Conservation (phyloP, 2,888 invertebrate species). For the Phengaris alcon region DNA sequence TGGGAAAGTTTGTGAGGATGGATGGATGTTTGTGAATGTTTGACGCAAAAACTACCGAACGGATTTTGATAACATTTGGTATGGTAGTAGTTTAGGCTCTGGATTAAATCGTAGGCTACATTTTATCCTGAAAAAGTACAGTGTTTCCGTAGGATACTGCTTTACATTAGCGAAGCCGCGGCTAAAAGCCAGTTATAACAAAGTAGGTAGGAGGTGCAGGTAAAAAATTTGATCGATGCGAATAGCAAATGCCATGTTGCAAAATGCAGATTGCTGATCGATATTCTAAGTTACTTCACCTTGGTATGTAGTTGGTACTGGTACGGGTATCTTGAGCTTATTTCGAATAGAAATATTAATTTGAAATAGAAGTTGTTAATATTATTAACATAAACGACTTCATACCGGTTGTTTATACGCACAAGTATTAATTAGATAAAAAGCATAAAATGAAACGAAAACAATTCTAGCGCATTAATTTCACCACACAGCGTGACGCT, state of each 20-base stretch:
- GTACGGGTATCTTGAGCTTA: not conserved
- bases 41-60: too few relatives aligned
- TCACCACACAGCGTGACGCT: slow-evolving; percentile 4
- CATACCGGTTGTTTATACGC: not conserved
- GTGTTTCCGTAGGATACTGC: too few relatives aligned
- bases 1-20: too few relatives aligned
- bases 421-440: not conserved
- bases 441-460: not conserved
- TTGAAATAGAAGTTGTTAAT: not conserved
- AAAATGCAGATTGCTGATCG: slow-evolving; percentile 5
- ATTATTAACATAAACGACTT: not conserved
- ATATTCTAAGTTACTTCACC: not conserved
- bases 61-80: too few relatives aligned
- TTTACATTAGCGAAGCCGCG: too few relatives aligned
- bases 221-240: not conserved
- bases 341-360: not conserved
- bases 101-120: too few relatives aligned
- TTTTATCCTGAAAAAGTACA: too few relatives aligned
- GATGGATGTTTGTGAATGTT: too few relatives aligned
- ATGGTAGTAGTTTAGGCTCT: too few relatives aligned
- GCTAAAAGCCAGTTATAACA: too few relatives aligned
- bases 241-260: slow-evolving; percentile 5
- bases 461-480: slow-evolving; percentile 1
- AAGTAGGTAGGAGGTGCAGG: too few relatives aligned
- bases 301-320: slow-evolving; percentile 1